phyloP scores from a whole-genome alignment of 1,140 invertebrate genomes.

The Lasioglossum albipes region DNA sequence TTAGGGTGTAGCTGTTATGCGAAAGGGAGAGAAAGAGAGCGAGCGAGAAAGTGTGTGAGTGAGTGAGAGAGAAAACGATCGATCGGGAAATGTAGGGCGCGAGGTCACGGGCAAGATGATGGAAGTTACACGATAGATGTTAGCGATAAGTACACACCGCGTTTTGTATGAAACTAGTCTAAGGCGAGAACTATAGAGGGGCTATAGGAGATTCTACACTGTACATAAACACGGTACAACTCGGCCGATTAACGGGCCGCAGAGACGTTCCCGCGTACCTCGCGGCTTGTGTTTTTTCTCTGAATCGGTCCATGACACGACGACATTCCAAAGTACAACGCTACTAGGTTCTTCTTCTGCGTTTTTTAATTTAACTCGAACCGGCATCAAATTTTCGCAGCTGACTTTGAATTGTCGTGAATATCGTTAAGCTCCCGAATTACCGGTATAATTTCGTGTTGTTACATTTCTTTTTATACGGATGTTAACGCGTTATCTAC shows the following conservation, averaged over 20 bases:
- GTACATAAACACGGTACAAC: slow-evolving; percentile 41
- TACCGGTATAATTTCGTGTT: slow-evolving; percentile 15
- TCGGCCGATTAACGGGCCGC: slow-evolving; percentile 43
- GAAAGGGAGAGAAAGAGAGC: no score
- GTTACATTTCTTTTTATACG: slow-evolving; percentile 1
- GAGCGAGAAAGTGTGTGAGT: no score
- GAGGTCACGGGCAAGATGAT: slow-evolving; percentile 5
- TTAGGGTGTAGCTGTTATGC: background rate
- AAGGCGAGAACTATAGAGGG: slow-evolving; percentile 54
- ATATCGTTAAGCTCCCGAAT: slow-evolving; percentile 17
- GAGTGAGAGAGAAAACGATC: background rate
- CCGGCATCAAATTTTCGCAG: slow-evolving; percentile 30
- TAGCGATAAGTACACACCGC: slow-evolving; percentile 53
- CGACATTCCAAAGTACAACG: slow-evolving; percentile 55
- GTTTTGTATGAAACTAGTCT: slow-evolving; percentile 73
- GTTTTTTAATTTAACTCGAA: slow-evolving; percentile 4
- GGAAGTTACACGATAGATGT: slow-evolving; percentile 45
- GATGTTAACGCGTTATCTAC: no score
- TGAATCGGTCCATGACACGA: slow-evolving; percentile 38
- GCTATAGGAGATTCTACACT: slow-evolving; percentile 39
- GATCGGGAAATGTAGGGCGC: background rate
- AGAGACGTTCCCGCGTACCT: slow-evolving; percentile 11
- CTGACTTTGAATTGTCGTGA: slow-evolving; percentile 10
- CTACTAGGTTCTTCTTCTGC: slow-evolving; percentile 24
- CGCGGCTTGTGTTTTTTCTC: slow-evolving; percentile 41